These are phyloP conservation scores for Ochlodes sylvanus DNA, from an alignment of 2,888 invertebrate genomes.

Conservation along the genomic window DNA sequence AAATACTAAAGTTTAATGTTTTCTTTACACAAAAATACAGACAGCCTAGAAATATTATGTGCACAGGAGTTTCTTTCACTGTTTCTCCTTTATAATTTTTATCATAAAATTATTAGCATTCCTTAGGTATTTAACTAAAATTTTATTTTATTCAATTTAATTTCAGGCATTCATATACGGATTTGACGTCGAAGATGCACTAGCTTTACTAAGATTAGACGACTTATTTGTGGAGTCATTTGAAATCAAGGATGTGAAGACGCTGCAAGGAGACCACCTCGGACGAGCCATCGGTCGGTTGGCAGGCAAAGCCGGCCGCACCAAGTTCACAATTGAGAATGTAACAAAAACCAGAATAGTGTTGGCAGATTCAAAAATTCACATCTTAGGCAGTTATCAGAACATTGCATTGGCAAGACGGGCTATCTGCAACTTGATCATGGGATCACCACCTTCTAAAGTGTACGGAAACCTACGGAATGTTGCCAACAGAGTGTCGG, in stretches of 20 bases:
- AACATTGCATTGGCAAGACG: slow-evolving; percentile 97
- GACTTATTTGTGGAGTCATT: slow-evolving; percentile 99
- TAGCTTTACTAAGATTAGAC: slow-evolving; percentile 97
- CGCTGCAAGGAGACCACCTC: slow-evolving; percentile 97
- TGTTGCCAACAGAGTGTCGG: slow-evolving; percentile 92
- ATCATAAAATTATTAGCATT: too few relatives aligned
- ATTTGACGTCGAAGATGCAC: slow-evolving; percentile 98
- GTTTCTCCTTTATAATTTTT: too few relatives aligned
- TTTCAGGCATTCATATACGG: slow-evolving; percentile 95
- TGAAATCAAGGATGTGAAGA: slow-evolving; percentile 98
- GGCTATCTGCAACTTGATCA: slow-evolving; percentile 97
- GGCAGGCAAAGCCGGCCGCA: slow-evolving; percentile 98
- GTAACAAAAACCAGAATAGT: slow-evolving; percentile 99
- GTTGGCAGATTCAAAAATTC: slow-evolving; percentile 97
- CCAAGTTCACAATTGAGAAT: slow-evolving; percentile 99
- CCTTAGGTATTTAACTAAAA: too few relatives aligned
- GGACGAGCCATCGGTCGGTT: slow-evolving; percentile 98
- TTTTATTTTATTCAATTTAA: slow-evolving; percentile 19
- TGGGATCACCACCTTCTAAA: slow-evolving; percentile 98
- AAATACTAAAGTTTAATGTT: too few relatives aligned
- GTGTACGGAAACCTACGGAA: slow-evolving; percentile 97
- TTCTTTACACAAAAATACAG: too few relatives aligned
- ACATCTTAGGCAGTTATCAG: slow-evolving; percentile 98
- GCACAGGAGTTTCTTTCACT: too few relatives aligned
- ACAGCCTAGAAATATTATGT: too few relatives aligned